Conservation (phyloP, 2,113 vertebrate species). For the Elaphurus davidianus region DNA sequence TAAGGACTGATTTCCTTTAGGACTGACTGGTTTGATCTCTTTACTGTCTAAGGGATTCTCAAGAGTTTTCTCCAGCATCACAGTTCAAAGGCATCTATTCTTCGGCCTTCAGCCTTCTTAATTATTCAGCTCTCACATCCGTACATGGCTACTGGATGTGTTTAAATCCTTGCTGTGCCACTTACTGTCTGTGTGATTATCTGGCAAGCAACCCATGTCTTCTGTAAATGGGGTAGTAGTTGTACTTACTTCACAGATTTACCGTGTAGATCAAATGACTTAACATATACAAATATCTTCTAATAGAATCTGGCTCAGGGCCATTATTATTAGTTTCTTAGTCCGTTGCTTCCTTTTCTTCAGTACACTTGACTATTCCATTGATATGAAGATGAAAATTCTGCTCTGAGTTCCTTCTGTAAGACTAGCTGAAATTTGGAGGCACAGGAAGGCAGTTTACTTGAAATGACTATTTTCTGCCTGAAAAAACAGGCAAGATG, state of each 20-base stretch:
- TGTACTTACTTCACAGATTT: neutral
- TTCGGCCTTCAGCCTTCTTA: neutral
- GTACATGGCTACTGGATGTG: neutral
- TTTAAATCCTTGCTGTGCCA: neutral
- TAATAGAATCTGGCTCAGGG: neutral
- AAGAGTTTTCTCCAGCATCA: neutral
- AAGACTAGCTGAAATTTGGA: neutral
- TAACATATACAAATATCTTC: neutral
- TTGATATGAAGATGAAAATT: neutral
- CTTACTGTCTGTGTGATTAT: neutral
- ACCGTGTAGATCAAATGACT: neutral
- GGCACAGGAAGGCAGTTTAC: neutral
- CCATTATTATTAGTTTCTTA: neutral
- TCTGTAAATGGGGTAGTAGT: neutral
- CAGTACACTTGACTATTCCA: neutral
- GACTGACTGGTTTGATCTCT: neutral
- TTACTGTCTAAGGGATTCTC: neutral
- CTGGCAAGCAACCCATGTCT: neutral
- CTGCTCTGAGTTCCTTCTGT: neutral
- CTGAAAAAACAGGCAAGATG: neutral
- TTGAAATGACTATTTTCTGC: neutral
- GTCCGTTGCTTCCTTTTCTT: neutral
- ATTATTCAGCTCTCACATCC: neutral
- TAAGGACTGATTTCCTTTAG: neutral
- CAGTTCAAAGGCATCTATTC: neutral